A percentile compares a stretch with the other conserved stretches of the same genome.
These are phyloP conservation scores for Mystacornis crossleyi DNA, from an alignment of 2,113 vertebrate genomes.

Conservation along the genomic window DNA sequence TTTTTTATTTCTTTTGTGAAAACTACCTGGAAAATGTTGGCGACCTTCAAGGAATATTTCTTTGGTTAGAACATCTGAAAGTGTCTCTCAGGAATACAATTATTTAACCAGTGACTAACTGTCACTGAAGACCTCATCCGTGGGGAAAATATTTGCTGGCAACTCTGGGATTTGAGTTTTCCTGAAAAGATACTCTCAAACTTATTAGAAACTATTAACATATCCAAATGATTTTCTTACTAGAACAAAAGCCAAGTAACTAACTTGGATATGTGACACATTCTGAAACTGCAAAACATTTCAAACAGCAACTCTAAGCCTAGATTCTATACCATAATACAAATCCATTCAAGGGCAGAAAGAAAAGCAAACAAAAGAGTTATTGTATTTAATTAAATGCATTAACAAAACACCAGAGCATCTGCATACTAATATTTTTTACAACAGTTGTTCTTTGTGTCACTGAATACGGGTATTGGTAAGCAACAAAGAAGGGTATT, in stretches of 20 bases:
- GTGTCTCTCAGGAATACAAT: neutral
- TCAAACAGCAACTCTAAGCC: neutral
- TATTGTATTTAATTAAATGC: conserved; percentile 81
- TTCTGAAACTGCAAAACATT: neutral
- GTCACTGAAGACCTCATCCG: neutral
- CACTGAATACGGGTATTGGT: conserved; percentile 82
- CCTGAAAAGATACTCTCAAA: neutral
- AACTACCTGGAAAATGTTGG: neutral
- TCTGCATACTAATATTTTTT: conserved; percentile 88
- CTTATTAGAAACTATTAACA: neutral
- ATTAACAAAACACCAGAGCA: conserved; percentile 84
- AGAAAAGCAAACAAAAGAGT: conserved; percentile 75
- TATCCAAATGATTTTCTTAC: neutral
- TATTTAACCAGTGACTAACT: neutral
- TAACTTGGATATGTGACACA: neutral
- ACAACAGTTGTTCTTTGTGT: conserved; percentile 87
- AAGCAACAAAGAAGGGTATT: conserved; percentile 78
- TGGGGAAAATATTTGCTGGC: neutral
- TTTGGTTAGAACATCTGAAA: neutral
- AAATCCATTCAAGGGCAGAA: conserved; percentile 71
- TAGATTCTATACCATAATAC: conserved; percentile 65
- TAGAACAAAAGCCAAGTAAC: neutral
- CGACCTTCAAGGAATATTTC: neutral
- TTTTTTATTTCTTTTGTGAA: neutral
- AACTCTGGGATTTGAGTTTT: neutral